phyloP scores from a whole-genome alignment of 2,113 vertebrate genomes.

The Albula glossodonta region DNA sequence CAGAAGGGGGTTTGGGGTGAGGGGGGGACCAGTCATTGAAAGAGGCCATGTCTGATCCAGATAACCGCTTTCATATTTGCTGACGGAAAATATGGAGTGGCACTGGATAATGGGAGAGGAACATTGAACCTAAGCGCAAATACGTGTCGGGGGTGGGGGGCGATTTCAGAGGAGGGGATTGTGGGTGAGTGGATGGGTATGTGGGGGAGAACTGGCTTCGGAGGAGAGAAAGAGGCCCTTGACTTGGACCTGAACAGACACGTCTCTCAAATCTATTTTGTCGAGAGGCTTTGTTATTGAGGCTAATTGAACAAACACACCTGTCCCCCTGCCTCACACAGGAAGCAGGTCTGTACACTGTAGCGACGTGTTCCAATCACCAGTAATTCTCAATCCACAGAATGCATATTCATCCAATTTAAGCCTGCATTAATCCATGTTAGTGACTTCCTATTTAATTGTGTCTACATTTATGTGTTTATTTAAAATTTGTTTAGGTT shows the following conservation, averaged over 20 bases:
- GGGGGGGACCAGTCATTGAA: not conserved
- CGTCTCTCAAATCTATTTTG: not conserved
- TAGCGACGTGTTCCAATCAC: too few relatives aligned
- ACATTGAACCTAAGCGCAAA: not conserved
- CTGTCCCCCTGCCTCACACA: not conserved
- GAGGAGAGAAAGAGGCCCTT: not conserved
- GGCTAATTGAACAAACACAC: not conserved
- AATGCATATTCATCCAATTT: too few relatives aligned
- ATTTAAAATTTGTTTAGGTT: too few relatives aligned
- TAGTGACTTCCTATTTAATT: too few relatives aligned
- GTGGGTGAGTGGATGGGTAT: too few relatives aligned
- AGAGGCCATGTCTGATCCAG: not conserved
- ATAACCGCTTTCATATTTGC: conserved; percentile 16
- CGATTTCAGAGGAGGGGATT: too few relatives aligned
- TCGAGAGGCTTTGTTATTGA: not conserved
- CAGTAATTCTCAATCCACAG: too few relatives aligned
- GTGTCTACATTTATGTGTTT: too few relatives aligned
- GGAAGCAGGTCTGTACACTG: not conserved
- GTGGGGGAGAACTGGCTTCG: not conserved
- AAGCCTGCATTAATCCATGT: too few relatives aligned
- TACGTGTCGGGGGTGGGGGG: not conserved
- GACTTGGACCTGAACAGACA: not conserved
- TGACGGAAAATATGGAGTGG: conserved; percentile 4
- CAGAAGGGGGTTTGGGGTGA: not conserved
- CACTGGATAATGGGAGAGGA: not conserved